Evolutionary conservation across 2,888 invertebrate genomes (phyloP).

Genomic region (Amaurobius ferox): DNA sequence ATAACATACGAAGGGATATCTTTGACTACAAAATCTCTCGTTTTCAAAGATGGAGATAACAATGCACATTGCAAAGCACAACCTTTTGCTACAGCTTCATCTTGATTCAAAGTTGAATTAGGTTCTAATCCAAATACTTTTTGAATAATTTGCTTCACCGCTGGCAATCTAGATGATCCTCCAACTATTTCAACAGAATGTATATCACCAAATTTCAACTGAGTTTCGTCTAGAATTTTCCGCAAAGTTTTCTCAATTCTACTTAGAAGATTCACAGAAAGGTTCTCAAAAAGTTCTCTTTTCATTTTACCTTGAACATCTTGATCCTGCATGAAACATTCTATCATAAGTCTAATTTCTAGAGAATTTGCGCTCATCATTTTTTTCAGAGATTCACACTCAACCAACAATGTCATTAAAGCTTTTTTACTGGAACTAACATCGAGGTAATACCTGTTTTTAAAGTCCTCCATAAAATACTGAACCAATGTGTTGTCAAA

Average conservation of each 20-base stretch:
- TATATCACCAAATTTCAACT: constrained; percentile 89
- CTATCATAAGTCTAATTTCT: constrained; percentile 93
- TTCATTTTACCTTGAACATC: constrained; percentile 91
- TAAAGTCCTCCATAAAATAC: constrained; percentile 92
- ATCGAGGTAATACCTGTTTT: constrained; percentile 90
- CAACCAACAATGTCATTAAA: constrained; percentile 89
- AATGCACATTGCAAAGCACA: constrained; percentile 98
- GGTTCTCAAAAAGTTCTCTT: constrained; percentile 62
- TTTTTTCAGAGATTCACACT: constrained; percentile 98
- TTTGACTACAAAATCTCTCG: constrained; percentile 94
- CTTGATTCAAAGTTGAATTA: constrained; percentile 95
- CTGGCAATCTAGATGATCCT: constrained; percentile 95
- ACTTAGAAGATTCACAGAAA: constrained; percentile 51
- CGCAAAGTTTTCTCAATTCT: constrained; percentile 83
- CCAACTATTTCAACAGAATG: constrained; percentile 97
- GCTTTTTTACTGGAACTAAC: constrained; percentile 89
- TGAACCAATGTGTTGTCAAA: constrained; percentile 92
- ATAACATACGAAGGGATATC: constrained; percentile 91
- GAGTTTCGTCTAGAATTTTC: constrained; percentile 83
- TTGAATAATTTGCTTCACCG: constrained; percentile 80
- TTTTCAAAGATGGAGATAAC: constrained; percentile 96
- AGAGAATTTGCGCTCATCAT: constrained; percentile 99
- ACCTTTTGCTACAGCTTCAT: constrained; percentile 97
- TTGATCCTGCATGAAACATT: constrained; percentile 98
- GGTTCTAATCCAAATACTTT: constrained; percentile 85